Base-by-base conservation (phyloP, 2,888 invertebrate genomes). In the Linnaemya vulpina region DNA sequence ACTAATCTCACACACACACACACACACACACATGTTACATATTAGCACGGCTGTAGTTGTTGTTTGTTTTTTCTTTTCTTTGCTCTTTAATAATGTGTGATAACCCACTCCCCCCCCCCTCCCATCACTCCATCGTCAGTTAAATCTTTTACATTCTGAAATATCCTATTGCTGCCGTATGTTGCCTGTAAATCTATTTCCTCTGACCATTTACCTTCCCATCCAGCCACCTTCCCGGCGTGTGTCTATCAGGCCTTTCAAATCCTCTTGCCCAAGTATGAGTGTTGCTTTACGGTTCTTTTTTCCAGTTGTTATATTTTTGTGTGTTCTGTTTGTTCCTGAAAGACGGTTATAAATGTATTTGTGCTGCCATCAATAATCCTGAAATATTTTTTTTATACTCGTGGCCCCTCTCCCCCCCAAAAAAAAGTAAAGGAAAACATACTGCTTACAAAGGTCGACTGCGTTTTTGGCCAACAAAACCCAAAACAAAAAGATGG, bases 331-430 rank as follows among this genome's bases (percentile, higher is more conserved):
- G 65, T 83, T 73, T 67, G 17, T 67, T 46, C 65, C 46, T 58
- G 58, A 79, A 78, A 77, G 80, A 83, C 76, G 76, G 70, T 75
- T 81, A 83, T 85, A 82, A 82, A 77, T 83, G 70, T 68, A 73
- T 85, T 83, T 78, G 78, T 85, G 84, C 84, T 82, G 87, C 88
- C 89, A 90, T 90, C 91, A 90, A 91, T 91, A 91, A 90, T 91
- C 90, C 89, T 89, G 88, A 87, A 85, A 79, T 85, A 11, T 84
- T 85, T 87, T 87, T 81, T 84, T 70, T 62, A n/a, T n/a, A n/a
- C n/a, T n/a, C n/a, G n/a, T n/a, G n/a, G 5, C 30, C 5, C 30
- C 30, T 30, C 5, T 3, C 55, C n/a, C 62, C 62, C 38, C 43
- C 49, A 15, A 15, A 17, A 49, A 58, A 75, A 65, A 70, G 22